These are phyloP conservation scores for Eurytoma californica DNA, from an alignment of 2,888 invertebrate genomes.

Conservation along the genomic window DNA sequence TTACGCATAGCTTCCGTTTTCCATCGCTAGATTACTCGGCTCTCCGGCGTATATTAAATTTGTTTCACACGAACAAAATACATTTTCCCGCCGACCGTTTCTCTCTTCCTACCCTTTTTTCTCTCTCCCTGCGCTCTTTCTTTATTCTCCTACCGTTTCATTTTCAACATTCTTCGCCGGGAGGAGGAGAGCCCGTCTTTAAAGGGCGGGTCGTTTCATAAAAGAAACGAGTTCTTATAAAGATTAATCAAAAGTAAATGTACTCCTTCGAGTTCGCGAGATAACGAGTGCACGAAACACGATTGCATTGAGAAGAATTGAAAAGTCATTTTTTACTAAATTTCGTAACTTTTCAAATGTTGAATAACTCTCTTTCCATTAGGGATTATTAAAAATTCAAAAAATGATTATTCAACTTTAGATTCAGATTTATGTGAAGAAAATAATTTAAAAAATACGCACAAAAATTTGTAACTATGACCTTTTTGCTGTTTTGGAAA, in stretches of 20 bases:
- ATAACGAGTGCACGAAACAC: not conserved
- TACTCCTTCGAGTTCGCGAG: not conserved
- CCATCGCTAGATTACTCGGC: constrained; percentile 33
- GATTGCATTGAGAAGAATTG: too few species aligned
- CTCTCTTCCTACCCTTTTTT: constrained; percentile 16
- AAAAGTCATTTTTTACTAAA: too few species aligned
- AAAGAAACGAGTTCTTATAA: constrained; percentile 20
- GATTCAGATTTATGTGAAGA: too few species aligned
- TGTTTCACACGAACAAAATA: constrained; percentile 30
- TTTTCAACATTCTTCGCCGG: constrained; percentile 22
- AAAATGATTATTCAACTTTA: too few species aligned
- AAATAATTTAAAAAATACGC: too few species aligned
- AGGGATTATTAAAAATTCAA: too few species aligned
- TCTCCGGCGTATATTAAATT: constrained; percentile 24
- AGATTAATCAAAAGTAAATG: constrained; percentile 32
- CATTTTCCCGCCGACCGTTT: constrained; percentile 4
- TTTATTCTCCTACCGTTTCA: constrained; percentile 25
- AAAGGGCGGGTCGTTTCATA: not conserved
- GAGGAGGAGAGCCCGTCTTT: not conserved
- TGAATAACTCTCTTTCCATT: too few species aligned
- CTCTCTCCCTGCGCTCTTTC: not conserved
- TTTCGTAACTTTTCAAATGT: too few species aligned
- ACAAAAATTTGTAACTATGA: too few species aligned
- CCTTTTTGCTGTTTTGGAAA: too few species aligned
- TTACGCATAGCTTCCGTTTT: constrained; percentile 20